Percentiles rank a stretch among this genome's conserved stretches.
Conservation (phyloP, 1,140 invertebrate genomes). For the Caenorhabditis briggsae region DNA sequence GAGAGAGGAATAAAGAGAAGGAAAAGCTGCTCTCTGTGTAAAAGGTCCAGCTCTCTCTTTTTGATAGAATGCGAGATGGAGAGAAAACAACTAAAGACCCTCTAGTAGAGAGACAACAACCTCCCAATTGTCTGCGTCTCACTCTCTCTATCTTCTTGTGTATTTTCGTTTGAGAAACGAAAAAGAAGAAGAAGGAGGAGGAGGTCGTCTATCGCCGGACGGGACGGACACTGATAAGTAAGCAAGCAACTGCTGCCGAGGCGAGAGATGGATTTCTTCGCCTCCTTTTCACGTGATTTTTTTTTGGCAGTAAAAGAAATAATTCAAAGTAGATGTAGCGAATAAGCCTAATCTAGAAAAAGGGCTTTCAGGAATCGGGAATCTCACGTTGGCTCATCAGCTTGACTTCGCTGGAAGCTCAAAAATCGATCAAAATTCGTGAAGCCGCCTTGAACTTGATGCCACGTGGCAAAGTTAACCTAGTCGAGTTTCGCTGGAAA, state of each 20-base stretch:
- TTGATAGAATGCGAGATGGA: no score
- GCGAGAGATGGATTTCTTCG: neutral
- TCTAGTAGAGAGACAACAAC: neutral
- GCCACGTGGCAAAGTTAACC: no score
- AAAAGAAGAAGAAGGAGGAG: no score
- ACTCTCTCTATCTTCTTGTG: neutral
- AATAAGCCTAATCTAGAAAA: no score
- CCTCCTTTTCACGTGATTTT: neutral
- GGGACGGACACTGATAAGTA: constrained; percentile 9
- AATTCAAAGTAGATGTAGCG: no score
- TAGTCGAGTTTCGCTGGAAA: no score
- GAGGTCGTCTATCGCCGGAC: neutral
- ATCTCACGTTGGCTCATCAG: no score
- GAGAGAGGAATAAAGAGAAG: no score
- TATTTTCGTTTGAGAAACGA: neutral
- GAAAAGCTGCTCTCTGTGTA: no score
- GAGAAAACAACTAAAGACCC: neutral
- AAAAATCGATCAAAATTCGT: neutral
- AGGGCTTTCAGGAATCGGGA: no score
- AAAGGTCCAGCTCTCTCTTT: no score
- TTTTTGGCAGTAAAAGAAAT: neutral
- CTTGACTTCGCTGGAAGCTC: neutral
- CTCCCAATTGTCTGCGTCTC: neutral
- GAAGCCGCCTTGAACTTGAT: no score
- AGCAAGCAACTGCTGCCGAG: neutral